Evolutionary conservation across 2,888 invertebrate genomes (phyloP).

Genomic region (Nezara viridula): DNA sequence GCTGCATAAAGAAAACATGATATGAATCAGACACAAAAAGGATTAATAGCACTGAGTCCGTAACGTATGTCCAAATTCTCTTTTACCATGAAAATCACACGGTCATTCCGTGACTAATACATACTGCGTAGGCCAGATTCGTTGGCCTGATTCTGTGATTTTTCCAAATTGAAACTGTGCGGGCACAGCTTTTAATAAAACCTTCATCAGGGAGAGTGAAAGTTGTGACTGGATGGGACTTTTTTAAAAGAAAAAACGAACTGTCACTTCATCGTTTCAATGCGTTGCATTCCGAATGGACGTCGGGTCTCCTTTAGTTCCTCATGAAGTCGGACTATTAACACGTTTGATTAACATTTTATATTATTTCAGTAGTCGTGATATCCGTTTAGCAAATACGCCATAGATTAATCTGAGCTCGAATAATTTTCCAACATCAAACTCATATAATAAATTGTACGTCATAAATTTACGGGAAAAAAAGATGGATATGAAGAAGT

Average conservation of each 20-base stretch:
- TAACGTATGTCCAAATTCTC: neutral
- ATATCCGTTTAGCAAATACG: no score
- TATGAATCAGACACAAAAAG: neutral
- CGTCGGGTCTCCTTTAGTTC: neutral
- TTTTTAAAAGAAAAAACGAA: neutral
- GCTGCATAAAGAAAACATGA: neutral
- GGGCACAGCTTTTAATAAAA: slow-evolving; percentile 8
- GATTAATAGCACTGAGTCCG: neutral
- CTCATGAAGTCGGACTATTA: neutral
- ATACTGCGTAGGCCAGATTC: neutral
- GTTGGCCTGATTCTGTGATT: neutral
- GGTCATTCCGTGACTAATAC: neutral
- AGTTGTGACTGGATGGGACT: neutral
- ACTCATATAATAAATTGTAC: no score
- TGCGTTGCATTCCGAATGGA: neutral
- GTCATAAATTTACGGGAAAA: no score
- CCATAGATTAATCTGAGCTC: no score
- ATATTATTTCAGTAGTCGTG: no score
- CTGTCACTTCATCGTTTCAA: slow-evolving; percentile 3
- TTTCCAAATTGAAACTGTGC: slow-evolving; percentile 10
- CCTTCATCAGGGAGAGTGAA: slow-evolving; percentile 26
- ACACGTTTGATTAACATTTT: neutral
- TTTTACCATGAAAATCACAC: neutral
- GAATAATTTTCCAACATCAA: no score
- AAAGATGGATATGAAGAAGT: no score